These are phyloP conservation scores for Tetrao urogallus DNA, from an alignment of 2,113 vertebrate species.

Conservation along the genomic window DNA sequence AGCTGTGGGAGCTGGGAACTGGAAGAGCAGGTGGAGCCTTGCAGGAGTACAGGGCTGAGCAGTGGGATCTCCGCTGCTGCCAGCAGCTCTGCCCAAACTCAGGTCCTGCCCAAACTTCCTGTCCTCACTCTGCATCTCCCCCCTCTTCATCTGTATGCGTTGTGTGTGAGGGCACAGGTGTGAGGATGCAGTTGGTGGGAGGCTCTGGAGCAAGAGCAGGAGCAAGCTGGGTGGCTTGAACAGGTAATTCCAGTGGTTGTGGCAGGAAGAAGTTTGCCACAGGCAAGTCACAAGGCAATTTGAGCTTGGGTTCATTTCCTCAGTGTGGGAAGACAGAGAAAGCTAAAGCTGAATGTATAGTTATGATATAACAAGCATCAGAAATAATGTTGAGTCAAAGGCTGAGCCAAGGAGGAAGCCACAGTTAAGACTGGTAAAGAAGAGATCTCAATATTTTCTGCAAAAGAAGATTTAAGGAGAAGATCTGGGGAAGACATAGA, in stretches of 20 bases:
- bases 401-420: not conserved
- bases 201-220: not conserved
- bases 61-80: not conserved
- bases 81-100: not conserved
- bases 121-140: not conserved
- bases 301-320: not conserved
- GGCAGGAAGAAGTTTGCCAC: not conserved
- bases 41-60: not conserved
- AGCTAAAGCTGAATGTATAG: not conserved
- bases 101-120: not conserved
- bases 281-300: not conserved
- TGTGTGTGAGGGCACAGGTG: rapidly evolving
- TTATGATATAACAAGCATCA: not conserved
- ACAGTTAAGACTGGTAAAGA: not conserved
- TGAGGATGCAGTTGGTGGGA: not conserved
- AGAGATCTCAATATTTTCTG: not conserved
- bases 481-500: not conserved
- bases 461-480: not conserved
- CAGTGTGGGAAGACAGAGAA: not conserved
- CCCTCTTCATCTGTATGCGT: not conserved
- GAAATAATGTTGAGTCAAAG: not conserved
- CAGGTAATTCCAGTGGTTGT: not conserved
- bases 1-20: conserved; percentile 16
- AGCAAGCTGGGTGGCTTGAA: not conserved
- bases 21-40: not conserved